Evolutionary conservation across 92 coral and sea anemone species (phyloP).

Genomic region (Siderastrea radians): DNA sequence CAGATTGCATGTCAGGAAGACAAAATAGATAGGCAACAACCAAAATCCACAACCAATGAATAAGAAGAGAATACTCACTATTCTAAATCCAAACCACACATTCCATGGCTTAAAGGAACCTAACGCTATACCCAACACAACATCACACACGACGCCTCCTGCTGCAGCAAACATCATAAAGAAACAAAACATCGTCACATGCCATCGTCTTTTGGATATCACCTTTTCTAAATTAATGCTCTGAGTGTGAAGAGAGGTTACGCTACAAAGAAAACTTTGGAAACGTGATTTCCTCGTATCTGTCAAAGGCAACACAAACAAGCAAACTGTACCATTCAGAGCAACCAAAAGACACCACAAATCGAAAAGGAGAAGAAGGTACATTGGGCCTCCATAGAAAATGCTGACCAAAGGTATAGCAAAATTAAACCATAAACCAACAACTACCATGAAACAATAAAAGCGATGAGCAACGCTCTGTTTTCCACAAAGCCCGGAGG

Average conservation of each 20-base stretch:
- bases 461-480: no score
- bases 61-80: not conserved
- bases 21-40: not conserved
- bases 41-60: not conserved
- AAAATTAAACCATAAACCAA: no score
- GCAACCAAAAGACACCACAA: slow-evolving; percentile 3
- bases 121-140: not conserved
- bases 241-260: not conserved
- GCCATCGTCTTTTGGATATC: not conserved
- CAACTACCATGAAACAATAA: no score
- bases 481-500: no score
- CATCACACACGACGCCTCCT: not conserved
- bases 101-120: slow-evolving; percentile 3
- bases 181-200: not conserved
- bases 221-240: not conserved
- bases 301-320: slow-evolving; percentile 5
- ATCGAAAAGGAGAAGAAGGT: not conserved
- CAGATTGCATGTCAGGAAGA: not conserved
- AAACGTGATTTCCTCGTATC: not conserved
- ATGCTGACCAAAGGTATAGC: no score
- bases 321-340: not conserved
- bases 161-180: not conserved
- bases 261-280: not conserved
- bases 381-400: not conserved
- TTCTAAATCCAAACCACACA: not conserved